Base-by-base conservation (phyloP, 2,797 vertebrate species). In the Miichthys miiuy region DNA sequence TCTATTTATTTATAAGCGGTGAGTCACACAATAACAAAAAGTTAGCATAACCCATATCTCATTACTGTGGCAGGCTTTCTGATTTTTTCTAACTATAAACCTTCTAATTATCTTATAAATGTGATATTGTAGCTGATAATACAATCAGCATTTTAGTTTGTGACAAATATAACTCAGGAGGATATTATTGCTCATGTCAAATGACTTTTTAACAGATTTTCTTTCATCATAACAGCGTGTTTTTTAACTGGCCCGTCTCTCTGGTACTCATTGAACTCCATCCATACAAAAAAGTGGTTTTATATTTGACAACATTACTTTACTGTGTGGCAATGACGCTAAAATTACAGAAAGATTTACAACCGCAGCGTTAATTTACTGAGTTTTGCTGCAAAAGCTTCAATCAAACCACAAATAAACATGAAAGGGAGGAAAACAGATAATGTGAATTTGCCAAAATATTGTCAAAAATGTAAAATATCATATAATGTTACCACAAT, bases 1-100 rank as follows among this genome's bases (percentile, higher is more conserved):
- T 84, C 83, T 81, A 84, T 89, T 86, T 66, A 82, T 65, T 81
- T 83, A 80, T 79, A 83, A 82, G 60, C 46, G 81, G 71, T 47
- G 70, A 82, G 78, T 84, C 66, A 64, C 63, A 68, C 51, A 20
- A 46, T 62, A 50, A 60, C 54, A 47, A 47, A 41, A 55, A 42
- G 13, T 73, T 58, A 46, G 3, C 34, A 48, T 46, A 16, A 57
- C 50, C 52, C 14, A 5, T 18, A 8, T 69, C 27, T 27, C 9
- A 63, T 50, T 38, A 30, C 8, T 11, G 38, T 75, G 0, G 27
- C 2, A 18, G 3, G 16, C 20, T 7, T 60, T 56, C 25, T 54
- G 9, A 62, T 47, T 60, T 25, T 25, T 38, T n/a, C n/a, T n/a
- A n/a, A 27, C 27, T 27, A 4, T 27, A 27, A 27, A 8, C 12